Percentiles rank a stretch among this genome's conserved stretches.
phyloP scores from a whole-genome alignment of 2,888 invertebrate species.

The Luperina nickerlii region DNA sequence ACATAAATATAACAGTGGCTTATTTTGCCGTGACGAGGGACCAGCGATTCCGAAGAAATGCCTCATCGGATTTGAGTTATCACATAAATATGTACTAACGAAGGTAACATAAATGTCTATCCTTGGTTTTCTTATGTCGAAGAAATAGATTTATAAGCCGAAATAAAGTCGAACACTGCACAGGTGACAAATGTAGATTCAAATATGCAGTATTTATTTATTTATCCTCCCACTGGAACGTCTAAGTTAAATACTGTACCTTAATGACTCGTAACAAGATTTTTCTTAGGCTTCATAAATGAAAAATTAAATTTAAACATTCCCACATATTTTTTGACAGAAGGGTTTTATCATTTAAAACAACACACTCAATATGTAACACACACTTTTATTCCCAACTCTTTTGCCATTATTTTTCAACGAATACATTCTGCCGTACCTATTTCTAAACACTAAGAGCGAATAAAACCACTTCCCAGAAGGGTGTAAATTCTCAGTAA shows the following conservation, averaged over 20 bases:
- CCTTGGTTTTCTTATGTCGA: neutral
- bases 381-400: neutral
- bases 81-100: slow-evolving; percentile 46
- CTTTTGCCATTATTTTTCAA: neutral
- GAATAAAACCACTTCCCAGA: slow-evolving; percentile 8
- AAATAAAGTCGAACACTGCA: neutral
- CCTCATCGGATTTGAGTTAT: slow-evolving; percentile 55
- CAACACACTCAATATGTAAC: neutral
- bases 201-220: neutral
- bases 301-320: neutral
- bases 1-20: slow-evolving; percentile 79
- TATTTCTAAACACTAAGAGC: neutral
- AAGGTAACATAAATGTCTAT: slow-evolving; percentile 20
- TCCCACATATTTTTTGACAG: no score
- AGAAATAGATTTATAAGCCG: neutral
- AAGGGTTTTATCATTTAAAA: neutral
- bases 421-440: neutral
- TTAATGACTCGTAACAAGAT: neutral
- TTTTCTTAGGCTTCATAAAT: neutral
- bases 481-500: slow-evolving; percentile 4
- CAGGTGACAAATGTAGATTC: neutral
- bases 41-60: slow-evolving; percentile 66
- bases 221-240: neutral
- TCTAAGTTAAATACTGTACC: neutral
- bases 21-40: slow-evolving; percentile 79